Percentiles rank a stretch among this genome's conserved stretches.
Conservation (phyloP, 53 echinoderm and acorn worm species). For the Glandiceps talaboti region DNA sequence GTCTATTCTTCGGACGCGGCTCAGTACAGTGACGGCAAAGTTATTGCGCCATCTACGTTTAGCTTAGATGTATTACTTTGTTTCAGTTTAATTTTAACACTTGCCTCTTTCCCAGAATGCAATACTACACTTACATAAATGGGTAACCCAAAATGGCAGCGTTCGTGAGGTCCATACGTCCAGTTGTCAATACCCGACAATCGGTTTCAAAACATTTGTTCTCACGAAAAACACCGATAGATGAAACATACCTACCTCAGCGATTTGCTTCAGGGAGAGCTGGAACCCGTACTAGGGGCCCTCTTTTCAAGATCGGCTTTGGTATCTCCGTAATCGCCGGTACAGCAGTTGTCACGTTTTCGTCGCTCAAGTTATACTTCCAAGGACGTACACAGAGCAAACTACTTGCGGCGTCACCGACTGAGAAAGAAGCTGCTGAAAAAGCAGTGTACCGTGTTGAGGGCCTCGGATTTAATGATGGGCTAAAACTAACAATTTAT, state of each 20-base stretch:
- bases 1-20: no score
- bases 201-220: not conserved
- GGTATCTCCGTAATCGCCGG: not conserved
- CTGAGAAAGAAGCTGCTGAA: not conserved
- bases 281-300: not conserved
- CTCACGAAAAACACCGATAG: not conserved
- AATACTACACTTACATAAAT: not conserved
- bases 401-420: not conserved
- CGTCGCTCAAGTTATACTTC: not conserved
- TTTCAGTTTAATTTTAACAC: no score
- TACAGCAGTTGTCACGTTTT: not conserved
- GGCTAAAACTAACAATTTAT: constrained; percentile 66
- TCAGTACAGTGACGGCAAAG: no score
- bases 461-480: constrained; percentile 37
- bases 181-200: not conserved
- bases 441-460: constrained; percentile 14
- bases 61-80: no score
- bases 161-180: not conserved
- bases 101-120: not conserved
- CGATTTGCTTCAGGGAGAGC: not conserved
- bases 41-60: no score
- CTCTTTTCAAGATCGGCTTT: not conserved
- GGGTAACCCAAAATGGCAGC: not conserved
- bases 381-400: not conserved
- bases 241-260: no score